Percentiles rank a stretch among this genome's conserved stretches.
These are phyloP conservation scores for Apostichopus parvimensis DNA, from an alignment of 35 echinoderm and acorn worm genomes.

Conservation along the genomic window DNA sequence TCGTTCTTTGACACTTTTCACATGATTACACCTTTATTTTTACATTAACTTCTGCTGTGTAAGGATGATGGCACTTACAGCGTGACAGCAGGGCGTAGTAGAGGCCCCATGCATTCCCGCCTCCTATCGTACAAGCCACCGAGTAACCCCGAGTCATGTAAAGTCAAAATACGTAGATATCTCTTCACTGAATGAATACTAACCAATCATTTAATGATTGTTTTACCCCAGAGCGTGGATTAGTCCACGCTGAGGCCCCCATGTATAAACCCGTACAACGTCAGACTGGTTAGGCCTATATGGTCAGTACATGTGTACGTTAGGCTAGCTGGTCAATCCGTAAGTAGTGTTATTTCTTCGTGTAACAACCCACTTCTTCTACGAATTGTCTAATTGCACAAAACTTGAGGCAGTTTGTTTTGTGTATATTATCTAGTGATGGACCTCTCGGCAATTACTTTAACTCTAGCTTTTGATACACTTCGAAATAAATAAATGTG, in stretches of 20 bases:
- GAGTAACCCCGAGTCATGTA: constrained; percentile 3
- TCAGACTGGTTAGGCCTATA: not conserved
- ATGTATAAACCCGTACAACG: not conserved
- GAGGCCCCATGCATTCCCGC: constrained; percentile 1
- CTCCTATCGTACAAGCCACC: constrained; percentile 20
- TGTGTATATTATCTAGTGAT: constrained; percentile 20
- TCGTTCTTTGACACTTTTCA: constrained; percentile 36
- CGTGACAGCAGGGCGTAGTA: not conserved
- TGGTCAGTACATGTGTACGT: not conserved
- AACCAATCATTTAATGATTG: constrained; percentile 43
- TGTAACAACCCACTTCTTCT: not conserved
- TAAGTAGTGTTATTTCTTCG: not conserved
- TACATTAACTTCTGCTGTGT: not conserved
- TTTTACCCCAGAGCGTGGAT: constrained; percentile 34
- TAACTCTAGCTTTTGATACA: constrained; percentile 27
- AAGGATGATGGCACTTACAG: not conserved
- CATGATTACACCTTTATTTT: constrained; percentile 33
- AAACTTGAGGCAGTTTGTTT: constrained; percentile 25
- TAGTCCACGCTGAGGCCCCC: constrained; percentile 9
- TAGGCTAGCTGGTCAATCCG: not conserved
- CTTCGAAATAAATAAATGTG: constrained; percentile 31
- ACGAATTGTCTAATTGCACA: constrained; percentile 34
- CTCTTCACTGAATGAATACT: constrained; percentile 10
- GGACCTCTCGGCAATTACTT: constrained; percentile 28
- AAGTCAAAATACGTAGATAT: not conserved